Base-by-base conservation (phyloP, 1,140 invertebrate species). In the Streblospio benedicti region DNA sequence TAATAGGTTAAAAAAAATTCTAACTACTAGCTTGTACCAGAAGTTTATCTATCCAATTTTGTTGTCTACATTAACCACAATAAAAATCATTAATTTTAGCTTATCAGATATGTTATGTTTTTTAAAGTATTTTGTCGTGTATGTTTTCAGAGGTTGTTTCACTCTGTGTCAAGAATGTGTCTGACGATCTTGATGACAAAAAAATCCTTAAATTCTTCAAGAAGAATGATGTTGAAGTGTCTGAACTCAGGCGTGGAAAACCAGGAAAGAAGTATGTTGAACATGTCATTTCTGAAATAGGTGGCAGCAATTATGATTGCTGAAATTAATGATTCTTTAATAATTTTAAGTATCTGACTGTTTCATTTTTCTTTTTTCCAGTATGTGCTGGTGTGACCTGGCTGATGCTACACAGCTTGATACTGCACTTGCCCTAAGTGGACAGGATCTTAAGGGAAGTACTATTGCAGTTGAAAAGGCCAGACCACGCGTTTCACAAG, bases 141-240 rank as follows among this genome's bases (percentile, higher is more conserved):
- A 27, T n/a, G 6, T 47, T 41, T 23, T 4, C 30, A 27, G n/a
- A 23, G 30, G 45, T 18, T 12, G 45, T 47, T 27, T 47, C 45
- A 9, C 45, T 47, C 23, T 47, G 30, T 28, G 45, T 47, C 30
- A 28, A 23, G 23, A 47, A 47, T 28, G 6, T 47, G 2, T 9
- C 45, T 28, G n/a, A 23, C 9, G 45, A 47, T 14, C 25, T 47
- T n/a, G 45, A 47, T 12, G 45, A 47, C 9, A 28, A 23, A 47
- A 47, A 47, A 47, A 18, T 47, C 25, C 45, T 6, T 12, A 47
- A 47, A 47, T 47, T 47, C 45, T 47, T 47, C 45, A 47, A 47
- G 45, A 47, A 47, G 45, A 23, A 47, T 27, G 45, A 28, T 9
- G 30, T 47, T 9, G 30, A n/a, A 12, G 45, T 47, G 12, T 47